A percentile compares a stretch with the other conserved stretches of the same genome.
phyloP scores from a whole-genome alignment of 2,888 invertebrate genomes.

The Melanargia galathea region DNA sequence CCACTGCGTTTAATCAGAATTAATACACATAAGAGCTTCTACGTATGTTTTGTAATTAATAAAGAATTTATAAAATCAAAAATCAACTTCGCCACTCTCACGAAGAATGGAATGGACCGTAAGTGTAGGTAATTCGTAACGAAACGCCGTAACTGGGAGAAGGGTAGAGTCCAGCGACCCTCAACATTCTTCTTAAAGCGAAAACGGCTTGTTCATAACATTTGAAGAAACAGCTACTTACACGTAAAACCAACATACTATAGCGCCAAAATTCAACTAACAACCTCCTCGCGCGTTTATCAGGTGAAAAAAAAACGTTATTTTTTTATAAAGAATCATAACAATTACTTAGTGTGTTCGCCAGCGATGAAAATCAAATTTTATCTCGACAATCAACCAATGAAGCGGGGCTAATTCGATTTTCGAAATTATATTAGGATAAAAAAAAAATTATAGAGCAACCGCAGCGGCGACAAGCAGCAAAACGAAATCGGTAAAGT shows the following conservation, averaged over 20 bases:
- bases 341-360: conserved; percentile 5
- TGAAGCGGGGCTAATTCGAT: conserved; percentile 45
- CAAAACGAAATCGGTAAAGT: conserved; percentile 76
- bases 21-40: no score
- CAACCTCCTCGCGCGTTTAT: no score
- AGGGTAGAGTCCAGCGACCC: background rate
- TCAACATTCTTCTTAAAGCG: background rate
- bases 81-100: background rate
- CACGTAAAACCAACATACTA: no score
- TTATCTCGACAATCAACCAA: conserved; percentile 30
- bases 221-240: background rate
- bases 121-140: background rate
- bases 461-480: conserved; percentile 65
- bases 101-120: background rate
- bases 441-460: conserved; percentile 56
- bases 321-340: conserved; percentile 3
- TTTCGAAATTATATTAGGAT: conserved; percentile 61
- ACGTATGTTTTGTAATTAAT: no score
- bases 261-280: no score
- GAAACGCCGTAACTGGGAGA: background rate
- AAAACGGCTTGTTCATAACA: background rate
- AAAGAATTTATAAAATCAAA: no score
- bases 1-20: no score
- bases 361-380: conserved; percentile 24
- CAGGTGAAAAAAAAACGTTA: conserved; percentile 1